These are phyloP conservation scores for Nymphicus hollandicus DNA, from an alignment of 2,113 vertebrate species.

Conservation along the genomic window DNA sequence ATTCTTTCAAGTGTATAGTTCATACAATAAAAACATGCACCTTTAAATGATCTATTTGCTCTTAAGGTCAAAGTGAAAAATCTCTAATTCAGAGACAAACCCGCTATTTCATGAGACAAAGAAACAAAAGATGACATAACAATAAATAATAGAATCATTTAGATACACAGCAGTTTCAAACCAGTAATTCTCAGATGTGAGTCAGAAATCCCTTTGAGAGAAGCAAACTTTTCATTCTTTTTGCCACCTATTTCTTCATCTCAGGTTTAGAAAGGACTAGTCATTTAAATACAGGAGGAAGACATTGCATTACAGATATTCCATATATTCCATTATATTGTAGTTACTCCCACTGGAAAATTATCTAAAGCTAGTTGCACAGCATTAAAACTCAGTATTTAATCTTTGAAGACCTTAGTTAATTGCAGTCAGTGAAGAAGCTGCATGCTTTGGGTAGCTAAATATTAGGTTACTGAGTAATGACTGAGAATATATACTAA, in stretches of 20 bases:
- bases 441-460: neutral
- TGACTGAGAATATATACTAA: neutral
- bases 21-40: neutral
- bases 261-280: neutral
- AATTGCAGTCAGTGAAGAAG: neutral
- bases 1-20: neutral
- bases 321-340: neutral
- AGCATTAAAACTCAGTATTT: neutral
- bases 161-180: neutral
- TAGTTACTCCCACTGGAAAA: neutral
- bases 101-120: fast-evolving
- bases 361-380: neutral
- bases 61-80: neutral
- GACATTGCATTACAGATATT: neutral
- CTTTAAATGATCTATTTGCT: neutral
- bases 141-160: neutral
- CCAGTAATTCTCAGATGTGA: neutral
- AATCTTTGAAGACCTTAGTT: neutral
- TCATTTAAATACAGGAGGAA: neutral
- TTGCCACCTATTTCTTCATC: neutral
- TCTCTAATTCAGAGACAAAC: neutral
- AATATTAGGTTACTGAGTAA: neutral
- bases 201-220: neutral
- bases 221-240: neutral
- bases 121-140: neutral